Evolutionary conservation across 2,797 vertebrate species (phyloP), one percentile per base, ranked within the genome.

Genomic region (Thamnophis elegans): DNA sequence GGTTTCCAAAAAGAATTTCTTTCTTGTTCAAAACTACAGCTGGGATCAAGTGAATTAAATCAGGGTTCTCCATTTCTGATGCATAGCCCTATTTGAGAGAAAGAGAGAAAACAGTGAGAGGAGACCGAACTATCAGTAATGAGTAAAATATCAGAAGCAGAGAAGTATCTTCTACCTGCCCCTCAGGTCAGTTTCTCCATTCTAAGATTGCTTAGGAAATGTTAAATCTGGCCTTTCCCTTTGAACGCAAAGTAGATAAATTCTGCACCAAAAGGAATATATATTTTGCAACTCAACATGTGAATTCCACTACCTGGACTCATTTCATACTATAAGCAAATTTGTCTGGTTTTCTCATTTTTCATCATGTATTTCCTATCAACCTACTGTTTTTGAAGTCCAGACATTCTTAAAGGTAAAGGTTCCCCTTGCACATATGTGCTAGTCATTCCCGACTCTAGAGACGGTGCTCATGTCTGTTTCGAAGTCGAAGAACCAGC

Each of bases 1-100:
- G 98, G 95, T 99, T 99, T 28, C 99, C 99, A 92, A 99, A 99
- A 73, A 99, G 98, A 92, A 99, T 96, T 9, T 99, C 98, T 92
- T 98, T 98, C 96, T 98, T 99, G 96, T 98, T 99, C 95, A 98
- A 98, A 95, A 99, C 97, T 5, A 98, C 95, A 0, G 98, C 97
- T 22, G 99, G 99, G 94, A 99, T 98, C 91, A 99, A 97, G 92
- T 98, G 98, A 85, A 97, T 98, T 88, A 99, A 97, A 95, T 97
- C 98, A 0, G 98, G 98, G 96, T 99, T 99, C 92, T 99, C 98
- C 97, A 99, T 97, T 95, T 98, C 98, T 85, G 97, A 97, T 89
- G 98, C 98, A 60, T 99, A 99, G 0, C 99, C 99, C 99, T 99
- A 96, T 11, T 94, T 90, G 89, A 92, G 65, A 93, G 20, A 94